Conservation (phyloP, 2,113 vertebrate species). For the Erythrocebus patas region DNA sequence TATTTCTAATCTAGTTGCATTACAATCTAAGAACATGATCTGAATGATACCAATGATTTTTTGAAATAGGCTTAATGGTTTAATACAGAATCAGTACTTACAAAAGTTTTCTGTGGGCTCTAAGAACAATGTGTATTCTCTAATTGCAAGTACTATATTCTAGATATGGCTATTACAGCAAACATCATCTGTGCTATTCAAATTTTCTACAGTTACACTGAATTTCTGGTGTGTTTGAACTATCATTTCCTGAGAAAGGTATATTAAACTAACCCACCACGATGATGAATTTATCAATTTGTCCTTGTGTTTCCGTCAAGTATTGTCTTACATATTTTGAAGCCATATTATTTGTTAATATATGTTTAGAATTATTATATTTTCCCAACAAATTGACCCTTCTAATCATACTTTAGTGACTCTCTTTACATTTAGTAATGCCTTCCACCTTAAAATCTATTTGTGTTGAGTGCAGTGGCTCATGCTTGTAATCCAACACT, state of each 20-base stretch:
- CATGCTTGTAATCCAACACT: too few species aligned
- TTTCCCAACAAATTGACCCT: neutral
- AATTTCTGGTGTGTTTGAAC: constrained; percentile 16
- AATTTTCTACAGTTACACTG: neutral
- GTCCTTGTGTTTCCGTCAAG: neutral
- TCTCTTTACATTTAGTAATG: neutral
- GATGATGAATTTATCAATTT: neutral
- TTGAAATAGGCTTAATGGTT: neutral
- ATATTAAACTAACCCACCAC: neutral
- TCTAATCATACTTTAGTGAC: neutral
- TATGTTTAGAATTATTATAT: neutral
- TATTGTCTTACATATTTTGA: neutral
- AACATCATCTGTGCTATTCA: neutral
- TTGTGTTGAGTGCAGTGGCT: neutral
- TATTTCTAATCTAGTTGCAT: neutral
- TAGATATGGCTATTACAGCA: neutral
- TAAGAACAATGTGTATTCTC: neutral
- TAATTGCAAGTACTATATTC: neutral
- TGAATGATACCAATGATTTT: neutral
- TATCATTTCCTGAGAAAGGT: neutral
- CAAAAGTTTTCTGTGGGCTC: neutral
- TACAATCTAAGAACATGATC: neutral
- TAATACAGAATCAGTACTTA: neutral
- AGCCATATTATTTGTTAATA: neutral
- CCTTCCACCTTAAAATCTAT: neutral